Conservation (phyloP, 2,888 invertebrate species). For the Catocala nupta region DNA sequence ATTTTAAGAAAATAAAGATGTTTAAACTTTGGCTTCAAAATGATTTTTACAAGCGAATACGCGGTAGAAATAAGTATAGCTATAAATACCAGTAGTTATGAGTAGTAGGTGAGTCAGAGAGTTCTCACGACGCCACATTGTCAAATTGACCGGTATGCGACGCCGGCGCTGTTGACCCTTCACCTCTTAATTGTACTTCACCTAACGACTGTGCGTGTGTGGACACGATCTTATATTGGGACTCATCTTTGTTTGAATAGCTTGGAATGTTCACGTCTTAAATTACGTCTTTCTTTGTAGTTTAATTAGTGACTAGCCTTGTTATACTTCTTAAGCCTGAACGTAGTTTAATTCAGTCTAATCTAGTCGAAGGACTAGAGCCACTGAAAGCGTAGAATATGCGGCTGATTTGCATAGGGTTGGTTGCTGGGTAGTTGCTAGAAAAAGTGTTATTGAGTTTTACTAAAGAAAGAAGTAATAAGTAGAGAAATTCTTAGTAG, state of each 20-base stretch:
- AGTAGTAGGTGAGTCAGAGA: conserved; percentile 63
- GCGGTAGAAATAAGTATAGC: conserved; percentile 9
- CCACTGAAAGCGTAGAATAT: too few relatives aligned
- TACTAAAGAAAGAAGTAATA: too few relatives aligned
- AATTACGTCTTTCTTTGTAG: not conserved
- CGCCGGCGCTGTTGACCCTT: conserved; percentile 69
- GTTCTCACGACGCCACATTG: conserved; percentile 79
- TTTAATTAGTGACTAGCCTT: not conserved
- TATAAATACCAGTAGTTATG: conserved; percentile 32
- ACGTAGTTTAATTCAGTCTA: too few relatives aligned
- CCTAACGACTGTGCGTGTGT: conserved; percentile 56
- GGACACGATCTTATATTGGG: conserved; percentile 13
- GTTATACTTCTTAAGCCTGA: too few relatives aligned
- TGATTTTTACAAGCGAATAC: not conserved
- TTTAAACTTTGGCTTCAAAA: not conserved
- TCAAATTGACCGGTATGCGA: conserved; percentile 79
- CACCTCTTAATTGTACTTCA: conserved; percentile 76
- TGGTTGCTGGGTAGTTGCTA: too few relatives aligned
- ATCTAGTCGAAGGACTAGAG: too few relatives aligned
- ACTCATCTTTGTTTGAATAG: not conserved
- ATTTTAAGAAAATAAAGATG: too few relatives aligned
- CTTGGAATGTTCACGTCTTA: too few relatives aligned
- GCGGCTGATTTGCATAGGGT: too few relatives aligned
- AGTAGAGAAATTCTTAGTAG: too few relatives aligned
- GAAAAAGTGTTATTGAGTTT: too few relatives aligned